These are phyloP conservation scores for Urophycis tenuis DNA, from an alignment of 2,797 vertebrate species.

Conservation along the genomic window DNA sequence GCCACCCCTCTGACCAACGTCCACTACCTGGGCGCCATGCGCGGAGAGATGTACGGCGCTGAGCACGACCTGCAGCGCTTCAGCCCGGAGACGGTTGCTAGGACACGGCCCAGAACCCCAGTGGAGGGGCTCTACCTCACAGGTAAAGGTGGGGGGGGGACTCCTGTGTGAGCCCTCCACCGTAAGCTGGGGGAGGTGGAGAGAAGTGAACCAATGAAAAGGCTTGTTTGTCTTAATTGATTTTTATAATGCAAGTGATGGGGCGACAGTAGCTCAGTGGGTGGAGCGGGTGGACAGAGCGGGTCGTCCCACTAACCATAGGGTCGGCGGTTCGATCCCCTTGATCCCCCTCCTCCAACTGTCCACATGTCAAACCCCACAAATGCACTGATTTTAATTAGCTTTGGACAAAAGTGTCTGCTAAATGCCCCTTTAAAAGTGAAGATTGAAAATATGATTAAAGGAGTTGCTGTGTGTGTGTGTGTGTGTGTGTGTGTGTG, in stretches of 20 bases:
- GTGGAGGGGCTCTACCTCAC: conserved; percentile 75
- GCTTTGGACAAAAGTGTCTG: too few species aligned
- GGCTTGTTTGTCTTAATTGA: neutral
- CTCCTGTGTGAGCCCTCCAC: neutral
- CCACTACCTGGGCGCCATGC: conserved; percentile 70
- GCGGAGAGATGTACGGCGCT: conserved; percentile 73
- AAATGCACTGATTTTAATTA: too few species aligned
- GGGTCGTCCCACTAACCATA: too few species aligned
- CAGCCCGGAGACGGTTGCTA: conserved; percentile 59
- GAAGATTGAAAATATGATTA: too few species aligned
- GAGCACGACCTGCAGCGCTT: conserved; percentile 74
- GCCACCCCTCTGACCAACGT: conserved; percentile 72
- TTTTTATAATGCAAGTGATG: neutral
- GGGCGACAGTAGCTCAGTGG: too few species aligned
- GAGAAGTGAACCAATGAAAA: neutral
- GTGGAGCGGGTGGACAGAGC: too few species aligned
- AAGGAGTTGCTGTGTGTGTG: neutral
- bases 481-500: too few species aligned
- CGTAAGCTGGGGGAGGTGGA: too few species aligned
- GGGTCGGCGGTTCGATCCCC: too few species aligned
- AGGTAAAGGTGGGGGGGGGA: conserved; percentile 58
- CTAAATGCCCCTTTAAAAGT: too few species aligned
- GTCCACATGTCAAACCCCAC: too few species aligned
- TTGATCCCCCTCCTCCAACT: too few species aligned
- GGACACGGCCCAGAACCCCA: conserved; percentile 64